Conservation (phyloP, 2,113 vertebrate genomes). For the Ailurus styani region DNA sequence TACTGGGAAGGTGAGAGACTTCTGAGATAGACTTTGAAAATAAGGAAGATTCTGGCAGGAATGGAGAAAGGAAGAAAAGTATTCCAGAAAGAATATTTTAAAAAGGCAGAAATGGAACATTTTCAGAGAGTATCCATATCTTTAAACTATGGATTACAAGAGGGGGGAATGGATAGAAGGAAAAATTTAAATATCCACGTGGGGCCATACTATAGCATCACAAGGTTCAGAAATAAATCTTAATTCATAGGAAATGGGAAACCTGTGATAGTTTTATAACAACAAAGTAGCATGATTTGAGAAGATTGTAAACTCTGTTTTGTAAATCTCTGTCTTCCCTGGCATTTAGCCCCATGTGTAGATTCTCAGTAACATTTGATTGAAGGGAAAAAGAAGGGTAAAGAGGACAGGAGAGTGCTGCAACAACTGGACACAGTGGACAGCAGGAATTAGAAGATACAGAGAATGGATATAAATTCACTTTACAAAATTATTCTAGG, state of each 20-base stretch:
- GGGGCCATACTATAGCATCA: neutral
- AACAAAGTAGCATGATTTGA: neutral
- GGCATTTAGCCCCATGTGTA: neutral
- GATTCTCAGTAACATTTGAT: neutral
- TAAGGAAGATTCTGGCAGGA: neutral
- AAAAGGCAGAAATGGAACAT: neutral
- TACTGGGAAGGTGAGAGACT: neutral
- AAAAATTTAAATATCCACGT: neutral
- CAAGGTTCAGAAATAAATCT: neutral
- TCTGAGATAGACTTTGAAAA: neutral
- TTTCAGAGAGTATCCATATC: neutral
- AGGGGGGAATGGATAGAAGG: neutral
- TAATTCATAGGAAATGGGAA: neutral
- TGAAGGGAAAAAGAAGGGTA: neutral
- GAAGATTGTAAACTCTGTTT: neutral
- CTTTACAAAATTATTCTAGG: neutral
- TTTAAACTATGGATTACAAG: neutral
- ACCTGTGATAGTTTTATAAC: neutral
- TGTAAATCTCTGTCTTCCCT: neutral
- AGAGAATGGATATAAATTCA: neutral
- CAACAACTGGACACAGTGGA: neutral
- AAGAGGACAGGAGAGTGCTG: neutral
- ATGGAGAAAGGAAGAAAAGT: neutral
- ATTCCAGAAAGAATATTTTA: neutral
- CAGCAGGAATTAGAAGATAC: neutral